Evolutionary conservation across 1,140 invertebrate genomes (phyloP).

Genomic region (Meteorus sp.): DNA sequence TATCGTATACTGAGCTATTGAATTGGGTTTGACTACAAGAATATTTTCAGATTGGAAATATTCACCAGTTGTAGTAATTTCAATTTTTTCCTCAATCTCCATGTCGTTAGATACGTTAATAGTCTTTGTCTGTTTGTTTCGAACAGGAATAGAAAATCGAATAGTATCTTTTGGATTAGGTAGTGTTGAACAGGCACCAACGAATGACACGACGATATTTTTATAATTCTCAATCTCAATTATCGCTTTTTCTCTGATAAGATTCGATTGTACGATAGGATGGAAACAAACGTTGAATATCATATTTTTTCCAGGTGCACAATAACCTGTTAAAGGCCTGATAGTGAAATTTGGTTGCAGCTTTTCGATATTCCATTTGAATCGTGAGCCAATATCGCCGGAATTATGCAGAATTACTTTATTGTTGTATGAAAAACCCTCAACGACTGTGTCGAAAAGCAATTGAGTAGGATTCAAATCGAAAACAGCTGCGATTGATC

Average conservation of each 20-base stretch:
- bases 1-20: slow-evolving; percentile 26
- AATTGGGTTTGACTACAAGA: slow-evolving; percentile 34
- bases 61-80: slow-evolving; percentile 44
- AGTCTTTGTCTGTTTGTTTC: slow-evolving; percentile 35
- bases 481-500: slow-evolving; percentile 45
- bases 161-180: slow-evolving; percentile 47
- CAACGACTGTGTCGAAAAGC: slow-evolving; percentile 44
- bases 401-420: slow-evolving; percentile 48
- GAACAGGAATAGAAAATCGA: slow-evolving; percentile 42
- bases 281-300: slow-evolving; percentile 47
- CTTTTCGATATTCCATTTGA: slow-evolving; percentile 46
- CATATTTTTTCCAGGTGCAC: slow-evolving; percentile 43
- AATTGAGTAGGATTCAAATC: slow-evolving; percentile 42
- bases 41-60: slow-evolving; percentile 37
- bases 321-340: slow-evolving; percentile 48
- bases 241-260: slow-evolving; percentile 29
- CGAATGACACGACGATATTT: slow-evolving; percentile 39
- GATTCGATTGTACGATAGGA: slow-evolving; percentile 29
- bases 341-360: slow-evolving; percentile 40
- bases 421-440: slow-evolving; percentile 34
- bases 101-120: slow-evolving; percentile 45
- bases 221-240: slow-evolving; percentile 43
- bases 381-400: slow-evolving; percentile 54
- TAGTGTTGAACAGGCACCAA: slow-evolving; percentile 45
- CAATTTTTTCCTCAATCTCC: slow-evolving; percentile 39